phyloP scores from a whole-genome alignment of 2,113 vertebrate species.

The Psilopsiagon aymara region DNA sequence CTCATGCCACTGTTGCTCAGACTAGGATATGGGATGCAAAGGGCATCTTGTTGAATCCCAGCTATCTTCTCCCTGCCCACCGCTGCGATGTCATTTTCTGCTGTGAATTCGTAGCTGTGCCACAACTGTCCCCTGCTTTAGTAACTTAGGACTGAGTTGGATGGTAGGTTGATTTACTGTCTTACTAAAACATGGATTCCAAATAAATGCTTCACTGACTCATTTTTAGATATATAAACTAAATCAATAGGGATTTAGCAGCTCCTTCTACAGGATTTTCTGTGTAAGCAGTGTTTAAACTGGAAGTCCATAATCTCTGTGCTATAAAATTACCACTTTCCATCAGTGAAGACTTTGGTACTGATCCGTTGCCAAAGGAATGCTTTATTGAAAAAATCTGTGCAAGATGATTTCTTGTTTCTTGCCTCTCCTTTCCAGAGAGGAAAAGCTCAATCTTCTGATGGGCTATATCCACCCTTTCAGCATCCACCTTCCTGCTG shows the following conservation, averaged over 20 bases:
- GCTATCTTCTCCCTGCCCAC: neutral
- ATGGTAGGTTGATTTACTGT: neutral
- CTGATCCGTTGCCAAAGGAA: neutral
- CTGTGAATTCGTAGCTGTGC: neutral
- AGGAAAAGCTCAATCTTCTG: neutral
- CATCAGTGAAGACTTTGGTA: neutral
- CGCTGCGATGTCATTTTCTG: accelerated
- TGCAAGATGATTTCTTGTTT: neutral
- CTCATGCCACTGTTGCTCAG: neutral
- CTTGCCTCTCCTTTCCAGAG: neutral
- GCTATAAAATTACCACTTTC: neutral
- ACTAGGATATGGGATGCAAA: neutral
- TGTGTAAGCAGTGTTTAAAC: neutral
- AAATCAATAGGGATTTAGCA: neutral
- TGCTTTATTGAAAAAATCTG: neutral
- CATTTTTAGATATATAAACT: neutral
- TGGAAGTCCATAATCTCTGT: neutral
- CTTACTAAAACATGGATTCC: neutral
- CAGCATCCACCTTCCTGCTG: neutral
- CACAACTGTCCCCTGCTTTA: neutral
- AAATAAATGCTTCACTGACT: neutral
- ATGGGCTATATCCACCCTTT: neutral
- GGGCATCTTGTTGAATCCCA: neutral
- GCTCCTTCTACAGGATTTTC: neutral
- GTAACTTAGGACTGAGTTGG: neutral